Conservation (phyloP, 2,888 invertebrate genomes). For the Meganola albula region DNA sequence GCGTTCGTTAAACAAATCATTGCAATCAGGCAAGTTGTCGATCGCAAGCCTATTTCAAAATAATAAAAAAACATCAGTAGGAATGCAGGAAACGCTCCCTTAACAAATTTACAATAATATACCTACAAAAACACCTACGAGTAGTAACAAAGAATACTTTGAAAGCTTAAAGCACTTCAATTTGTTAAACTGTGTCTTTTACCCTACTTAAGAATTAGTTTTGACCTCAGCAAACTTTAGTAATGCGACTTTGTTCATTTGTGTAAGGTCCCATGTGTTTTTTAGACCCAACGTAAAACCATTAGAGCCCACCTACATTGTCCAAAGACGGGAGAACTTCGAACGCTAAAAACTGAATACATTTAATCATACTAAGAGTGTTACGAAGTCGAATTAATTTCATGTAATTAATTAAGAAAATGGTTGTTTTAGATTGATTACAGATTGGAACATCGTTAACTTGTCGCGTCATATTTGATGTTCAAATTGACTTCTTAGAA, state of each 20-base stretch:
- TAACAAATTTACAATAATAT: no score
- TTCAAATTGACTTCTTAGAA: no score
- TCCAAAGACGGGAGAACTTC: conserved; percentile 7
- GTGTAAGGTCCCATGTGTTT: conserved; percentile 40
- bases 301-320: conserved; percentile 35
- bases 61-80: no score
- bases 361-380: conserved; percentile 4
- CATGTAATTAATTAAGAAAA: neutral
- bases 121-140: no score
- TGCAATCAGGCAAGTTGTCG: no score
- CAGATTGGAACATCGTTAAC: neutral
- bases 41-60: no score
- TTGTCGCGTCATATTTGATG: no score
- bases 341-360: conserved; percentile 4
- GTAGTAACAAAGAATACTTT: conserved; percentile 1
- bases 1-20: no score
- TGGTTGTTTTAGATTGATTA: conserved; percentile 1
- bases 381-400: conserved; percentile 1
- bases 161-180: conserved; percentile 6
- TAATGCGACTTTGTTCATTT: conserved; percentile 27
- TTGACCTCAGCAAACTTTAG: conserved; percentile 23
- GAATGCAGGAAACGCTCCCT: no score
- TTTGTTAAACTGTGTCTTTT: conserved; percentile 21
- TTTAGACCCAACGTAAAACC: conserved; percentile 38
- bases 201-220: conserved; percentile 30